Percentiles rank a stretch among this genome's conserved stretches.
phyloP scores from a whole-genome alignment of 2,888 invertebrate species.

The Callyntrura guangdongensis region DNA sequence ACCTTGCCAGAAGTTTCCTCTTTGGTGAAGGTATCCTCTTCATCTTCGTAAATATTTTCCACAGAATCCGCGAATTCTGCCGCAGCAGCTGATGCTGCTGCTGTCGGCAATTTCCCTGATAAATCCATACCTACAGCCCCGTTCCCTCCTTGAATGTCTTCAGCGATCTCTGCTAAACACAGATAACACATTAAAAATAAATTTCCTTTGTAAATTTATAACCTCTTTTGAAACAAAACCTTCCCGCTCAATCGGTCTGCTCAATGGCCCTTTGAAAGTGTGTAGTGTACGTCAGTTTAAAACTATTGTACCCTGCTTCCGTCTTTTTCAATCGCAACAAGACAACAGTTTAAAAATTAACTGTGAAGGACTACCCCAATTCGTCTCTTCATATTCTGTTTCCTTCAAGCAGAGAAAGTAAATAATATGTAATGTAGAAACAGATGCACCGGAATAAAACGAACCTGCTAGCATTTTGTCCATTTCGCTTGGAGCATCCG shows the following conservation, averaged over 20 bases:
- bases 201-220: neutral
- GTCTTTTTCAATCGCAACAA: no score
- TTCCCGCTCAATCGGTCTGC: no score
- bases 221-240: no score
- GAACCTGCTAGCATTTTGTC: conserved; percentile 48
- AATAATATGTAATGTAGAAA: neutral
- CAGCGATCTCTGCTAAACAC: neutral
- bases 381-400: no score
- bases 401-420: neutral
- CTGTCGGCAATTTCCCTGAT: conserved; percentile 23
- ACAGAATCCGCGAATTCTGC: conserved; percentile 24
- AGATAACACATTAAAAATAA: neutral
- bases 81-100: conserved; percentile 40
- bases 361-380: no score
- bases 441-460: neutral
- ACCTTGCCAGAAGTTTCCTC: conserved; percentile 37
- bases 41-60: conserved; percentile 44
- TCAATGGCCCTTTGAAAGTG: no score
- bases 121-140: conserved; percentile 4
- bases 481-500: neutral
- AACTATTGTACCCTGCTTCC: no score
- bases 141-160: neutral
- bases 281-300: no score
- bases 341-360: no score
- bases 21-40: neutral